Evolutionary conservation across 2,797 vertebrate species (phyloP), one percentile per base, ranked within the genome.

Genomic region (Graptemys geographica): DNA sequence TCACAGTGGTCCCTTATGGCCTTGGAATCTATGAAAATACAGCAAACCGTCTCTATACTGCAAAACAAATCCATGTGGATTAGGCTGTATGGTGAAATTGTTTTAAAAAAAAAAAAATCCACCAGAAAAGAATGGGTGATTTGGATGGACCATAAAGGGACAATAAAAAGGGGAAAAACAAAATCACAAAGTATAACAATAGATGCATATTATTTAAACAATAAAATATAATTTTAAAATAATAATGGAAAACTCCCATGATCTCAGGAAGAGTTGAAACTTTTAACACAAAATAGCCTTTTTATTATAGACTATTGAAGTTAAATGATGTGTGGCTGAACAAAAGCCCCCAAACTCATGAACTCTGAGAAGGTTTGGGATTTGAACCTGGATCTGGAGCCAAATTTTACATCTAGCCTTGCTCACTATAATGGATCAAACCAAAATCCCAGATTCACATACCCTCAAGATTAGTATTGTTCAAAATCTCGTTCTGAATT

Each of bases 401-500:
- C 28, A 16, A 41, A 31, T 41, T 81, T 94, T 95, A 89, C n/a
- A 44, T 86, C 51, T 83, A 6, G 31, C 59, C 78, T 92, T 4
- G 3, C 8, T 84, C 88, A 52, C 0, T 2, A 0, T 37, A 65
- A 88, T 18, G 15, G 2, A 1, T 94, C 95, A 89, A n/a, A 51
- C 52, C 27, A 84, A 91, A 83, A 78, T 9, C 4, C 9, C 6
- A 5, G 5, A 23, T 83, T 86, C 79, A 87, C 57, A 13, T 7
- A 12, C 7, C 11, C 21, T 83, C 23, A 86, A 87, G 49, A 15
- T 78, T 11, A 74, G 41, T 18, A 25, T 52, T 1, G 1, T 83
- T 97, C 51, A 69, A 86, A 41, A 41, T 86, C 65, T 47, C 84
- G 28, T 81, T 23, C 15, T 81, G 47, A 8, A n/a, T n/a, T 90